Evolutionary conservation across 1,140 invertebrate genomes (phyloP).

Genomic region (Hylaeus anthracinus): DNA sequence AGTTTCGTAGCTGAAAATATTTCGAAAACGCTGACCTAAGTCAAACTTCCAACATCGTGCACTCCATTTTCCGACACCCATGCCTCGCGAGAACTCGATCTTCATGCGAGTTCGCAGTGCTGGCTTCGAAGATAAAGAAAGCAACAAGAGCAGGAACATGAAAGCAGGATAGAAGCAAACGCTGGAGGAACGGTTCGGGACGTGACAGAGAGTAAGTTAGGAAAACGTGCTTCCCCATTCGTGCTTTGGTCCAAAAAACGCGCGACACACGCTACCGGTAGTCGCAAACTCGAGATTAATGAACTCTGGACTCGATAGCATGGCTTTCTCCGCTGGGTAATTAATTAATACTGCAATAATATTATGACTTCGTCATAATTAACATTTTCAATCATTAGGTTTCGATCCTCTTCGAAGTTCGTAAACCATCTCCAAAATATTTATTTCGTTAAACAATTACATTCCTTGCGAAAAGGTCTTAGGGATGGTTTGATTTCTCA

Average conservation of each 20-base stretch:
- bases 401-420: no score
- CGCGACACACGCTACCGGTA: slow-evolving; percentile 12
- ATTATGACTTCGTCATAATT: no score
- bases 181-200: background rate
- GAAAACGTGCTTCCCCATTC: slow-evolving; percentile 32
- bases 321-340: background rate
- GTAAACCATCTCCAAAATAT: no score
- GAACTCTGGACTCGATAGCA: background rate
- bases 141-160: background rate
- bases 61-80: slow-evolving; percentile 31
- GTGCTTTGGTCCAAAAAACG: slow-evolving; percentile 1
- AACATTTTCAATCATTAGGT: no score
- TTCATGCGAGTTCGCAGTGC: slow-evolving; percentile 60
- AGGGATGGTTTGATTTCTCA: no score
- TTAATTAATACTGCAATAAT: slow-evolving; percentile 4
- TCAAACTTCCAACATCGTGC: slow-evolving; percentile 30
- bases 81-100: slow-evolving; percentile 68
- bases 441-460: no score
- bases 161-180: background rate
- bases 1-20: no score
- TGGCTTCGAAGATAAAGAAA: slow-evolving; percentile 56
- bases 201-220: slow-evolving; percentile 10
- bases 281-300: slow-evolving; percentile 9
- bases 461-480: no score
- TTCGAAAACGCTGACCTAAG: background rate